phyloP scores from a whole-genome alignment of 2,888 invertebrate genomes.

The Drosophila anceps region DNA sequence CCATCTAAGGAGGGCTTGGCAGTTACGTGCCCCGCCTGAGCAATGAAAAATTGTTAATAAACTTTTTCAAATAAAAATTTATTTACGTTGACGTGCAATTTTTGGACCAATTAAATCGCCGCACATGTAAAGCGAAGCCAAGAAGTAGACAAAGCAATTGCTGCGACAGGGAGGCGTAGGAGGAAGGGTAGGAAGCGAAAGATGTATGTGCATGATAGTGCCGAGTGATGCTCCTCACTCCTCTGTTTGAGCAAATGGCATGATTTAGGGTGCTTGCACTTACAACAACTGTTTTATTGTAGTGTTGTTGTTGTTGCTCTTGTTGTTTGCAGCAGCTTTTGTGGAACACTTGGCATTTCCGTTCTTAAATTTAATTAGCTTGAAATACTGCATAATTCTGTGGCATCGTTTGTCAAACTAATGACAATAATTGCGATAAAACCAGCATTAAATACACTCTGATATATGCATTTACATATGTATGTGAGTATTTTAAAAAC shows the following conservation, averaged over 20 bases:
- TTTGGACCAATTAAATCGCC: slow-evolving; percentile 80
- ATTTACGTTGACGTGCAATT: slow-evolving; percentile 82
- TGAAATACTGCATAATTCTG: slow-evolving; percentile 61
- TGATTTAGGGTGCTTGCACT: slow-evolving; percentile 23
- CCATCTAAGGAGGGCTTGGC: slow-evolving; percentile 31
- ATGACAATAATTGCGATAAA: slow-evolving; percentile 79
- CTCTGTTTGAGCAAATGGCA: background rate
- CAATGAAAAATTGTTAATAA: slow-evolving; percentile 78
- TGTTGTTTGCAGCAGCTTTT: slow-evolving; percentile 4
- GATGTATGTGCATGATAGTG: slow-evolving; percentile 14
- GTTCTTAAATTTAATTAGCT: slow-evolving; percentile 73
- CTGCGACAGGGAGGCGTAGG: background rate
- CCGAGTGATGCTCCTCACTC: background rate
- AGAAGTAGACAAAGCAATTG: slow-evolving; percentile 1
- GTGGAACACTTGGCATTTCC: slow-evolving; percentile 42
- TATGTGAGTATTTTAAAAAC: slow-evolving; percentile 42
- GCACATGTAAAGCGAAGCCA: slow-evolving; percentile 35
- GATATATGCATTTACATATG: slow-evolving; percentile 15
- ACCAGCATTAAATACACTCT: slow-evolving; percentile 67
- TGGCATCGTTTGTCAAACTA: slow-evolving; percentile 67
- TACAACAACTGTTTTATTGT: slow-evolving; percentile 52
- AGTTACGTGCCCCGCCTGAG: slow-evolving; percentile 71
- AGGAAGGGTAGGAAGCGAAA: slow-evolving; percentile 2
- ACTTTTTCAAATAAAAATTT: slow-evolving; percentile 81
- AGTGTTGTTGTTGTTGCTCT: background rate